phyloP scores from a whole-genome alignment of 2,888 invertebrate genomes.

The Chrysina gloriosa region DNA sequence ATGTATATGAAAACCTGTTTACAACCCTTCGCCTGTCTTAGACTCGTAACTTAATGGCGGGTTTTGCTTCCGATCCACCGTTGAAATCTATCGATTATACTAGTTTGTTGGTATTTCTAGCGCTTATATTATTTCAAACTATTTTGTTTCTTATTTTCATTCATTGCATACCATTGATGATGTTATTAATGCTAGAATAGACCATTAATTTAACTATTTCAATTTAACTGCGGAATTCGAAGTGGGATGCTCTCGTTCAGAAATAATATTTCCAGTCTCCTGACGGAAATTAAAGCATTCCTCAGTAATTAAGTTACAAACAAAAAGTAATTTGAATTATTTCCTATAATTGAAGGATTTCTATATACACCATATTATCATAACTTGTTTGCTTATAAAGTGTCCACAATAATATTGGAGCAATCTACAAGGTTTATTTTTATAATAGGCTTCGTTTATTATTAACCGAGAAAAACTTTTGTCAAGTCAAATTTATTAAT shows the following conservation, averaged over 20 bases:
- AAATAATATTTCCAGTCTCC: neutral
- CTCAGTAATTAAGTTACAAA: neutral
- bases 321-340: neutral
- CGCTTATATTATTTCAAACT: neutral
- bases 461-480: too few species aligned
- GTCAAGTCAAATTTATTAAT: too few species aligned
- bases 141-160: neutral
- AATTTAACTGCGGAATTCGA: neutral
- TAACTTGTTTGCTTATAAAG: too few species aligned
- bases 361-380: too few species aligned
- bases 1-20: conserved; percentile 52
- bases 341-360: neutral
- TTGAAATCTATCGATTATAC: conserved; percentile 45
- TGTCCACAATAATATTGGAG: too few species aligned
- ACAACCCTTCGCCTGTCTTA: conserved; percentile 43
- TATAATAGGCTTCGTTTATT: too few species aligned
- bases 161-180: neutral
- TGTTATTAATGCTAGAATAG: neutral
- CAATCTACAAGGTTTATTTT: too few species aligned
- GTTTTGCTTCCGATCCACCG: conserved; percentile 56
- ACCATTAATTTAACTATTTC: neutral
- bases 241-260: too few species aligned
- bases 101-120: neutral
- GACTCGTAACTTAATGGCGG: conserved; percentile 46
- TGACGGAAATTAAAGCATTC: conserved; percentile 1